Evolutionary conservation across 2,113 vertebrate genomes (phyloP).

Genomic region (Nestor notabilis): DNA sequence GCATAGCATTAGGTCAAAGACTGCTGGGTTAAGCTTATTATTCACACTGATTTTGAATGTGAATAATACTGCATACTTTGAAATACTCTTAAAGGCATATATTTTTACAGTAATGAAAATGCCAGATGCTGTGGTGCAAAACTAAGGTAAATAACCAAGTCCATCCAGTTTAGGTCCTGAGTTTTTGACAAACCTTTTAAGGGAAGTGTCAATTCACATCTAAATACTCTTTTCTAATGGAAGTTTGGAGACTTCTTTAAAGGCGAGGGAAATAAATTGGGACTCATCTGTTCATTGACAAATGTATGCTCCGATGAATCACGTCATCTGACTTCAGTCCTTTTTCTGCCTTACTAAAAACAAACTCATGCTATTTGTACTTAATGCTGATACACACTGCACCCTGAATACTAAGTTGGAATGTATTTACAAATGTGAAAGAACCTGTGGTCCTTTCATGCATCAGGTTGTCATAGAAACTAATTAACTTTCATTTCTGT

Average conservation of each 20-base stretch:
- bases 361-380: slow-evolving; percentile 71
- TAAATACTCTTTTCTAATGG: neutral
- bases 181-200: neutral
- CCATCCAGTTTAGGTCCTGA: neutral
- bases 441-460: slow-evolving; percentile 75
- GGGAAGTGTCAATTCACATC: neutral
- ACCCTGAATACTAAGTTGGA: slow-evolving; percentile 72
- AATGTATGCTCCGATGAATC: slow-evolving; percentile 50
- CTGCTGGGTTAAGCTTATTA: neutral
- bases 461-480: slow-evolving; percentile 80
- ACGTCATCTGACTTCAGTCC: slow-evolving; percentile 61
- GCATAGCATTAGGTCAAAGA: neutral
- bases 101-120: neutral
- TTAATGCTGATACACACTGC: slow-evolving; percentile 66
- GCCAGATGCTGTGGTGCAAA: neutral
- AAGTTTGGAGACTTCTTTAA: slow-evolving; percentile 44
- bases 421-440: slow-evolving; percentile 75
- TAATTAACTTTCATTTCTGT: slow-evolving; percentile 82
- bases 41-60: neutral
- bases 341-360: slow-evolving; percentile 66
- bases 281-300: slow-evolving; percentile 54
- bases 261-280: slow-evolving; percentile 3
- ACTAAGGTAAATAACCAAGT: neutral
- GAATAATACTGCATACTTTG: neutral
- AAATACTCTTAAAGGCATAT: neutral